phyloP scores from a whole-genome alignment of 37 sponge, comb jelly and placozoan species.

The Oopsacas minuta region DNA sequence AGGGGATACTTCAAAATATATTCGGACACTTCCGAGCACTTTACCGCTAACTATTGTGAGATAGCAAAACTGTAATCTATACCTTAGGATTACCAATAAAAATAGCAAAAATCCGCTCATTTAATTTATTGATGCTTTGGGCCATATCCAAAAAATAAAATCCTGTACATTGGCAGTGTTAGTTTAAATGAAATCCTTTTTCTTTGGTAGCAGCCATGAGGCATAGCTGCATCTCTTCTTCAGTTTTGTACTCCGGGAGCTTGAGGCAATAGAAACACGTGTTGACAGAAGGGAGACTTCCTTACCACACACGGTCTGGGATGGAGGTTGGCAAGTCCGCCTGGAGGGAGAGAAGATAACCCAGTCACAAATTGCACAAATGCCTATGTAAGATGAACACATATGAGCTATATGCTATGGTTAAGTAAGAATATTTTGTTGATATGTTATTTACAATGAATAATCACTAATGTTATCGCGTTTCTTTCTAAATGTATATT shows the following conservation, averaged over 20 bases:
- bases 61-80: no score
- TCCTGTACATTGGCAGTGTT: neutral
- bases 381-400: slow-evolving; percentile 35
- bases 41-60: no score
- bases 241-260: slow-evolving; percentile 82
- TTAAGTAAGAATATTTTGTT: no score
- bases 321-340: slow-evolving; percentile 88
- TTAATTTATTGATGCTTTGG: slow-evolving; percentile 11
- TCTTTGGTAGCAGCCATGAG: slow-evolving; percentile 76
- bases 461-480: no score
- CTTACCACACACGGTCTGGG: slow-evolving; percentile 90
- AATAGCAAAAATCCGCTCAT: no score
- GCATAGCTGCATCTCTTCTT: slow-evolving; percentile 54
- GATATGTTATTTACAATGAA: no score
- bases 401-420: no score
- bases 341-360: slow-evolving; percentile 92
- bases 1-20: no score
- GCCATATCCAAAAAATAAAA: slow-evolving; percentile 12
- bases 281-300: slow-evolving; percentile 95
- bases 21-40: no score
- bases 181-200: slow-evolving; percentile 97
- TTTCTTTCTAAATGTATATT: no score
- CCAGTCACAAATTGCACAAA: slow-evolving; percentile 99
- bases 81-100: no score
- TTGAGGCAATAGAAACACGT: slow-evolving; percentile 99